A percentile compares a stretch with the other conserved stretches of the same genome.
Evolutionary conservation across 2,797 vertebrate genomes (phyloP).

Genomic region (Myotis vivesi): DNA sequence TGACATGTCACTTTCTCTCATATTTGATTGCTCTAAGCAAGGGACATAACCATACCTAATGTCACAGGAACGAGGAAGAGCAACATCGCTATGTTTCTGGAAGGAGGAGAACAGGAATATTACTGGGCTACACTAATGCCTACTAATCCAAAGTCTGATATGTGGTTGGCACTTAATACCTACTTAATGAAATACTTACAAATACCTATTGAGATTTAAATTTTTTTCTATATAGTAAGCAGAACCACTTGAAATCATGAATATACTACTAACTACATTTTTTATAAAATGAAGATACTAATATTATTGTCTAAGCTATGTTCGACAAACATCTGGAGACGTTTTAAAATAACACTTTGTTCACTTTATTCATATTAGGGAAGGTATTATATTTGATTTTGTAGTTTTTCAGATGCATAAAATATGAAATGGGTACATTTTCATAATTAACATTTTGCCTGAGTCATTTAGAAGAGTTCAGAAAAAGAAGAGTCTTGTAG

Average conservation of each 20-base stretch:
- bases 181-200: neutral
- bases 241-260: constrained; percentile 15
- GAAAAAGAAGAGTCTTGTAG: neutral
- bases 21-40: neutral
- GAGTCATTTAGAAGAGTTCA: constrained; percentile 24
- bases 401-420: neutral
- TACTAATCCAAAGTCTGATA: neutral
- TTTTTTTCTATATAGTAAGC: neutral
- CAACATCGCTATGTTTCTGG: neutral
- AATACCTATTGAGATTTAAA: neutral
- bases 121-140: neutral
- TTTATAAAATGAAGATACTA: neutral
- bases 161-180: neutral
- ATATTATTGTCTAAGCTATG: neutral
- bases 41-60: neutral
- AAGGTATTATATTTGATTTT: neutral
- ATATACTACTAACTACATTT: neutral
- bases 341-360: neutral
- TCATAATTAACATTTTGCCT: neutral
- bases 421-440: neutral
- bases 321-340: neutral
- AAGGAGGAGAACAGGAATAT: neutral
- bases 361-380: neutral
- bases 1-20: neutral
- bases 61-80: neutral